phyloP scores from a whole-genome alignment of 2,888 invertebrate species.

The Melanchra persicariae region DNA sequence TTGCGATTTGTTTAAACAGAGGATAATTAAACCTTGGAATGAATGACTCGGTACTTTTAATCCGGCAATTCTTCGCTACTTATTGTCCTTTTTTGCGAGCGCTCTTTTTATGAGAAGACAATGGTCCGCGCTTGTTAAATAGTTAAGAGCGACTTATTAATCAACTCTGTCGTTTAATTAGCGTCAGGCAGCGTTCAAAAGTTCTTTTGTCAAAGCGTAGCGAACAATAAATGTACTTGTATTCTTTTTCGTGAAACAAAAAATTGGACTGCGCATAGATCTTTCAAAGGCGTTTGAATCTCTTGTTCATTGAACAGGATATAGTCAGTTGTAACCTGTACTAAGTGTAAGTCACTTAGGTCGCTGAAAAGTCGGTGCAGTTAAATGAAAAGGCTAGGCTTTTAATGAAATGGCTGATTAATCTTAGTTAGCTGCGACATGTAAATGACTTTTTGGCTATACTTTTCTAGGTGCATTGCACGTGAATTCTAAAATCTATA shows the following conservation, averaged over 20 bases:
- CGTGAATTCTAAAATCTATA: slow-evolving; percentile 23
- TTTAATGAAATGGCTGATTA: too few species aligned
- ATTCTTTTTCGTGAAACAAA: slow-evolving; percentile 47
- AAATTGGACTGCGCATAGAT: slow-evolving; percentile 38
- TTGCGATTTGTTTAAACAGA: slow-evolving; percentile 89
- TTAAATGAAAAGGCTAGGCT: too few species aligned
- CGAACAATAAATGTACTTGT: slow-evolving; percentile 68
- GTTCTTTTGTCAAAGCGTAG: slow-evolving; percentile 74
- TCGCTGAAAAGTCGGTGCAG: too few species aligned
- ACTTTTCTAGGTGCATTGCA: not conserved
- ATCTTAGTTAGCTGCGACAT: too few species aligned
- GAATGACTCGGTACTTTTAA: slow-evolving; percentile 86
- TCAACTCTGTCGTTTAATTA: slow-evolving; percentile 85
- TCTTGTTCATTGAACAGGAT: slow-evolving; percentile 9
- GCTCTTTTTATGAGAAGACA: slow-evolving; percentile 84
- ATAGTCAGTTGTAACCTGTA: not conserved
- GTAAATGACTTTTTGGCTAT: not conserved
- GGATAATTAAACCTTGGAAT: slow-evolving; percentile 88
- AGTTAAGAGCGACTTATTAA: slow-evolving; percentile 85
- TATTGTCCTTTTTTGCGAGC: slow-evolving; percentile 77
- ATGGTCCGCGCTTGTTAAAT: slow-evolving; percentile 84
- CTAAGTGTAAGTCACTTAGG: too few species aligned
- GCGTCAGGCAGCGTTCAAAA: slow-evolving; percentile 75
- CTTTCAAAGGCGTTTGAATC: slow-evolving; percentile 41
- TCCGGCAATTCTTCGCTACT: slow-evolving; percentile 78